A percentile compares a stretch with the other conserved stretches of the same genome.
These are phyloP conservation scores for Drosophila tripunctata DNA, from an alignment of 2,888 invertebrate species.

Conservation along the genomic window DNA sequence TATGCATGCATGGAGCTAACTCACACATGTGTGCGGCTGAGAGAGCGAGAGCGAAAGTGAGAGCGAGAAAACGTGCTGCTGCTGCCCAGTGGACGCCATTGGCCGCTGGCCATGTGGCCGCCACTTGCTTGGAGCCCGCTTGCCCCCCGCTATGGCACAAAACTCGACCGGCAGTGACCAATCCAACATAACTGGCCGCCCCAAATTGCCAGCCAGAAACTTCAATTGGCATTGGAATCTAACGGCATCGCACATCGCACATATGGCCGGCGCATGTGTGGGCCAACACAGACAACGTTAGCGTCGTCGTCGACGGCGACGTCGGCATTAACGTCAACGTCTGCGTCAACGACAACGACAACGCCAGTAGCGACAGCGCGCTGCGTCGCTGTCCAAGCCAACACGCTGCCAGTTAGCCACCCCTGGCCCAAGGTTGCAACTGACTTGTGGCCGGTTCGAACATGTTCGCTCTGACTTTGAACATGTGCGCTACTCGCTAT, in stretches of 20 bases:
- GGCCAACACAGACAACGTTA: slow-evolving; percentile 18
- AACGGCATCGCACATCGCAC: slow-evolving; percentile 21
- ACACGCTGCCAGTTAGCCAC: slow-evolving; percentile 27
- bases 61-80: slow-evolving; percentile 5
- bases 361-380: slow-evolving; percentile 37
- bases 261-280: slow-evolving; percentile 56
- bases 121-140: slow-evolving; percentile 16
- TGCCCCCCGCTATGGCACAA: background rate
- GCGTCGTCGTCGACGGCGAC: background rate
- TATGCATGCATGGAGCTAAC: background rate
- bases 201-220: slow-evolving; percentile 67
- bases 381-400: slow-evolving; percentile 21
- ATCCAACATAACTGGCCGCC: slow-evolving; percentile 63
- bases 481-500: slow-evolving; percentile 30
- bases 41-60: slow-evolving; percentile 5
- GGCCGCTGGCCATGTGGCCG: slow-evolving; percentile 39
- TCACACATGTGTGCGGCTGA: slow-evolving; percentile 2
- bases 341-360: background rate
- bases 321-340: slow-evolving; percentile 4
- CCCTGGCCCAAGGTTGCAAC: slow-evolving; percentile 19
- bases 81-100: slow-evolving; percentile 48
- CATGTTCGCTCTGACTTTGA: slow-evolving; percentile 42
- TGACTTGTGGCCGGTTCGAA: slow-evolving; percentile 42
- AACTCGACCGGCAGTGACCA: slow-evolving; percentile 62
- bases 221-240: slow-evolving; percentile 59